A percentile compares a stretch with the other conserved stretches of the same genome.
Conservation (phyloP, 2,888 invertebrate genomes). For the Ceratothoa steindachneri region DNA sequence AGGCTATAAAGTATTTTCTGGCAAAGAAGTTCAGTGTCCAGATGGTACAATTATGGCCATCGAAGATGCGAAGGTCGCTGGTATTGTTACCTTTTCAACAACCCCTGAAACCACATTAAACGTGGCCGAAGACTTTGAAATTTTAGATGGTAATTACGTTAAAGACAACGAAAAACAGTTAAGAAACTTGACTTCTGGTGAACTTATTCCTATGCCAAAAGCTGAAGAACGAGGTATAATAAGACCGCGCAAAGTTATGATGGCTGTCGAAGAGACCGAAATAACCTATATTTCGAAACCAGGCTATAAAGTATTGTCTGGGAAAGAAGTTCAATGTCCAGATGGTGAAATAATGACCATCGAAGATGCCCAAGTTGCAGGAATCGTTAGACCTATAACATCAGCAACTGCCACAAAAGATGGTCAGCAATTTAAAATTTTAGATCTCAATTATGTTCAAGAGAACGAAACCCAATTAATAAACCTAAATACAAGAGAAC, state of each 20-base stretch:
- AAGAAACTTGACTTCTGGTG: background rate
- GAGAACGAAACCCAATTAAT: background rate
- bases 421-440: background rate
- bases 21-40: background rate
- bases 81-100: background rate
- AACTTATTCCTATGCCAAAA: background rate
- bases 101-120: background rate
- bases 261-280: constrained; percentile 53
- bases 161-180: background rate
- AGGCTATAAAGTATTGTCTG: background rate
- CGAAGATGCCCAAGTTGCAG: background rate
- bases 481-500: no score
- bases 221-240: background rate
- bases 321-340: background rate
- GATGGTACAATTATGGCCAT: background rate
- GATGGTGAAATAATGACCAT: background rate
- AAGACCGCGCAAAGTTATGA: background rate
- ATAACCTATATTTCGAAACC: background rate
- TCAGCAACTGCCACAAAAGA: no score
- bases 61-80: background rate
- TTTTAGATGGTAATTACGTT: background rate
- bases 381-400: background rate
- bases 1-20: background rate
- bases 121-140: background rate
- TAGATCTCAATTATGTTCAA: background rate